A percentile compares a stretch with the other conserved stretches of the same genome.
Conservation (phyloP, 2,888 invertebrate genomes). For the Rhodophaea formosa region DNA sequence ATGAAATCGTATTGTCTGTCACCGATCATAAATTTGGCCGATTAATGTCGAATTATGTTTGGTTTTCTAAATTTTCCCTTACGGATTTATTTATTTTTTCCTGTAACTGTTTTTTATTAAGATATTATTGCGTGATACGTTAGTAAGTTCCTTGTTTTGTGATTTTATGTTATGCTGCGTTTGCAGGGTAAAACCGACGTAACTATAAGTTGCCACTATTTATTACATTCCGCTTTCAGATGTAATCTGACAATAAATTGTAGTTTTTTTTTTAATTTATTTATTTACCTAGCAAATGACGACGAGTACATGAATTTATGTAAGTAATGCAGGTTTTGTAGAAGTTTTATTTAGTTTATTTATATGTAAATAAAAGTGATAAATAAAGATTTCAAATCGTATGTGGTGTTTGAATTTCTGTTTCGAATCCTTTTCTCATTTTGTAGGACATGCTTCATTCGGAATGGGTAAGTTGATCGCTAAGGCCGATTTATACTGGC, state of each 20-base stretch:
- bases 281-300: conserved; percentile 27
- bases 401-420: not conserved
- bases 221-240: conserved; percentile 36
- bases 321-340: conserved; percentile 23
- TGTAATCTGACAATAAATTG: conserved; percentile 54
- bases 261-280: no score
- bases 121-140: conserved; percentile 23
- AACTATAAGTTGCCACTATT: conserved; percentile 16
- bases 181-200: conserved; percentile 8
- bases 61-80: no score
- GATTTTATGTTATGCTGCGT: conserved; percentile 26
- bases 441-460: no score
- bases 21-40: no score
- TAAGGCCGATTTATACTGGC: no score
- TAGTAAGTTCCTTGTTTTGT: conserved; percentile 38
- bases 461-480: no score
- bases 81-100: no score
- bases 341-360: conserved; percentile 25
- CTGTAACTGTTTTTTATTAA: not conserved
- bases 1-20: no score
- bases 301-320: conserved; percentile 24
- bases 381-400: conserved; percentile 22
- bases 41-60: no score
- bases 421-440: not conserved
- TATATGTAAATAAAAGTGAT: conserved; percentile 23